phyloP scores from a whole-genome alignment of 2,888 invertebrate genomes.

The Unio pictorum region DNA sequence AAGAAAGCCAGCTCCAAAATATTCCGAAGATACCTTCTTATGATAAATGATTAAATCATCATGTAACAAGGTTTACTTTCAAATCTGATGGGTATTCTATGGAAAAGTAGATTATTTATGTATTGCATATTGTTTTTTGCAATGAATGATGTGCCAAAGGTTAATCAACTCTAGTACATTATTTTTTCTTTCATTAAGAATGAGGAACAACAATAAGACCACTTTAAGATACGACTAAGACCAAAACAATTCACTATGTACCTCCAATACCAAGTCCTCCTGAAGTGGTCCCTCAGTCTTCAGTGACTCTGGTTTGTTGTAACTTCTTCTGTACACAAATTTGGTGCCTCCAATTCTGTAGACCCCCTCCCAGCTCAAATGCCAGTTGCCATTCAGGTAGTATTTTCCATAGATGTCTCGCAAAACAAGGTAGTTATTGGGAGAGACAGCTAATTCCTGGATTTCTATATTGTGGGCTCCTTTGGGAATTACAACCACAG shows the following conservation, averaged over 20 bases:
- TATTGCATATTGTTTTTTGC: too few relatives aligned
- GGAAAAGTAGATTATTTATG: too few relatives aligned
- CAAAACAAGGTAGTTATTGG: conserved; percentile 92
- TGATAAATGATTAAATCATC: too few relatives aligned
- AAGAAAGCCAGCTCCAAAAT: too few relatives aligned
- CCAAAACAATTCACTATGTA: conserved; percentile 61
- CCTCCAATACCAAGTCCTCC: conserved; percentile 90
- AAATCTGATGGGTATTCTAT: too few relatives aligned
- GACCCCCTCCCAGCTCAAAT: conserved; percentile 90
- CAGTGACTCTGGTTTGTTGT: conserved; percentile 81
- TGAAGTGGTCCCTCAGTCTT: conserved; percentile 89
- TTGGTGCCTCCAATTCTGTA: conserved; percentile 85
- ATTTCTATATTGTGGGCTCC: conserved; percentile 93
- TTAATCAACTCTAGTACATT: too few relatives aligned
- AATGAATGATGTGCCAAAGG: too few relatives aligned
- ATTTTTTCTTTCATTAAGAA: not conserved
- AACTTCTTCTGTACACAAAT: conserved; percentile 86
- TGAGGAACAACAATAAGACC: not conserved
- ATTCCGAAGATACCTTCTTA: too few relatives aligned
- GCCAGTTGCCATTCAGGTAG: conserved; percentile 95
- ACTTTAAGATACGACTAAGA: not conserved
- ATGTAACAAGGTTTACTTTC: too few relatives aligned
- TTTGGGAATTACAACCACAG: conserved; percentile 89
- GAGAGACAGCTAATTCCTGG: conserved; percentile 84
- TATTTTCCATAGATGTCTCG: conserved; percentile 87